Percentiles rank a stretch among this genome's conserved stretches.
These are phyloP conservation scores for Cynopterus brachyotis DNA, from an alignment of 2,113 vertebrate species.

Conservation along the genomic window DNA sequence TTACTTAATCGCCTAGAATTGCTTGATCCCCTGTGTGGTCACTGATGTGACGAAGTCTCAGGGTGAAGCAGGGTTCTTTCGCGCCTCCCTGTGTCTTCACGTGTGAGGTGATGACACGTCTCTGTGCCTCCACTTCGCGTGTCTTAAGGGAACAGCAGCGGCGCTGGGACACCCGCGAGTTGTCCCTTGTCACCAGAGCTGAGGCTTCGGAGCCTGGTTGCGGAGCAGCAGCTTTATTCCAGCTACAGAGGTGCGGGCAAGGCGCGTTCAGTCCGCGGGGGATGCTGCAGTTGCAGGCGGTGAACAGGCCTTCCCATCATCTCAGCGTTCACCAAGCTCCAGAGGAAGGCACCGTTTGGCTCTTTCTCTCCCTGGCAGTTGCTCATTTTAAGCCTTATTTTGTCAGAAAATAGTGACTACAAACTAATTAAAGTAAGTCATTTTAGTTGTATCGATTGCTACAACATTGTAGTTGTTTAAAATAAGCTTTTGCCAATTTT, in stretches of 20 bases:
- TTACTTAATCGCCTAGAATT: neutral
- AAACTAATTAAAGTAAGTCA: slow-evolving; percentile 48
- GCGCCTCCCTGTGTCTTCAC: neutral
- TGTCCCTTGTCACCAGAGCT: neutral
- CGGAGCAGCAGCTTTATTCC: slow-evolving; percentile 66
- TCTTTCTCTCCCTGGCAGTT: slow-evolving; percentile 39
- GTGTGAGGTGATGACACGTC: neutral
- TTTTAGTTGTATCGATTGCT: neutral
- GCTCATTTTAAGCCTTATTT: slow-evolving; percentile 42
- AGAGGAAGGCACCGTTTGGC: slow-evolving; percentile 2
- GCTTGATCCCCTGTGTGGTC: neutral
- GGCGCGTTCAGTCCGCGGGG: slow-evolving; percentile 35
- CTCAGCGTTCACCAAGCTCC: neutral
- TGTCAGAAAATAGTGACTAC: slow-evolving; percentile 54
- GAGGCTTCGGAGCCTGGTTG: slow-evolving; percentile 53
- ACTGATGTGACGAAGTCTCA: neutral
- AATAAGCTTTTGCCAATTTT: neutral
- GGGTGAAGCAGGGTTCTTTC: neutral
- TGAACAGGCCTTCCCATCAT: neutral
- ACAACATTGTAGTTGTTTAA: neutral
- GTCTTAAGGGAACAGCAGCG: slow-evolving; percentile 42
- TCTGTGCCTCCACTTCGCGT: neutral
- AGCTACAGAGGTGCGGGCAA: neutral
- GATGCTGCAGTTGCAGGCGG: neutral
- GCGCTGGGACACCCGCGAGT: neutral